These are phyloP conservation scores for Euthynnus affinis DNA, from an alignment of 2,797 vertebrate species.

Conservation along the genomic window DNA sequence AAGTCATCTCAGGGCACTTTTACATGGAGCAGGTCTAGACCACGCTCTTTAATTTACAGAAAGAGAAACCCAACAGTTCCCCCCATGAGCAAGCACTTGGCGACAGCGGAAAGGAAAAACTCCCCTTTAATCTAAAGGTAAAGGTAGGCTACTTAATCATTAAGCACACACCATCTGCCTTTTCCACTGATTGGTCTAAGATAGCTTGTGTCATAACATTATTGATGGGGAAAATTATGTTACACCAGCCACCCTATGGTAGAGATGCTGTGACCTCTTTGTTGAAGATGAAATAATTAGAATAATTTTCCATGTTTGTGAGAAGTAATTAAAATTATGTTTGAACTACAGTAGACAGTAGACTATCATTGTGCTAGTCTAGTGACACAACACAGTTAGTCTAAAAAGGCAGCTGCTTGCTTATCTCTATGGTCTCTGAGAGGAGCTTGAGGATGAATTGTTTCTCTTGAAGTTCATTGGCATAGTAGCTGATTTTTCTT, in stretches of 20 bases:
- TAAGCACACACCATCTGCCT: no score
- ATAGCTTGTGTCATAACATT: background rate
- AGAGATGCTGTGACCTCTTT: background rate
- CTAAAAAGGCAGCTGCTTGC: background rate
- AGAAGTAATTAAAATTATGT: background rate
- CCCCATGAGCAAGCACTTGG: no score
- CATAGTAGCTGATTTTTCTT: background rate
- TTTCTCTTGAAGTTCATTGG: background rate
- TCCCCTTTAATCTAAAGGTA: no score
- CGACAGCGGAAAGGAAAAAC: no score
- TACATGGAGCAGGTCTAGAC: no score
- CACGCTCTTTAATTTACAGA: no score
- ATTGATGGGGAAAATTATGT: background rate
- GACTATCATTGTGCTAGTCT: background rate
- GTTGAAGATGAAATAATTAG: slow-evolving; percentile 1
- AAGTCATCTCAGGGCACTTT: no score
- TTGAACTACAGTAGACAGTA: background rate
- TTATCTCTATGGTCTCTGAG: background rate
- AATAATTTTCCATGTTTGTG: background rate
- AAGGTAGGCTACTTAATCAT: no score
- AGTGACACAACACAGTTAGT: background rate
- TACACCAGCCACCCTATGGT: no score
- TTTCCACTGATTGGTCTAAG: no score
- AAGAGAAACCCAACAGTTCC: no score
- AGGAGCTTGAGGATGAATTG: background rate